These are phyloP conservation scores for Tromatobia lineatoria DNA, from an alignment of 2,888 invertebrate species.

Conservation along the genomic window DNA sequence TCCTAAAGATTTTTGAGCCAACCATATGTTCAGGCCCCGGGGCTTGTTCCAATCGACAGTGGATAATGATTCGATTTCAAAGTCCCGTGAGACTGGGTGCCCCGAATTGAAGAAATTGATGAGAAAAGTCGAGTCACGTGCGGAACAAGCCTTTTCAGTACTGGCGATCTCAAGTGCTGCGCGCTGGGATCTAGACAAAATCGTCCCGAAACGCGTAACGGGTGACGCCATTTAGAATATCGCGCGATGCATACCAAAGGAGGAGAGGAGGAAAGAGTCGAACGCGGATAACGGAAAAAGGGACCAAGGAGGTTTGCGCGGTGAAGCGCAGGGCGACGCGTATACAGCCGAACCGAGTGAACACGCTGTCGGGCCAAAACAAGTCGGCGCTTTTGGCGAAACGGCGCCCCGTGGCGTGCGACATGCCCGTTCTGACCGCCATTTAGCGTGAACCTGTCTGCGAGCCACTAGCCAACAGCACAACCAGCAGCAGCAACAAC, in stretches of 20 bases:
- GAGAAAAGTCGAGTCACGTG: slow-evolving; percentile 63
- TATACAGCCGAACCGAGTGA: slow-evolving; percentile 46
- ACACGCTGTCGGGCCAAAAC: slow-evolving; percentile 53
- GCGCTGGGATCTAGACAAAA: neutral
- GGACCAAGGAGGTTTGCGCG: slow-evolving; percentile 46
- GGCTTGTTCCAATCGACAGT: neutral
- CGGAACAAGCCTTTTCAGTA: slow-evolving; percentile 8
- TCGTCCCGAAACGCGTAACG: slow-evolving; percentile 68
- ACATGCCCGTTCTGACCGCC: slow-evolving; percentile 83
- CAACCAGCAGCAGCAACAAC: slow-evolving; percentile 67
- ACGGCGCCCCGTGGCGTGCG: slow-evolving; percentile 83
- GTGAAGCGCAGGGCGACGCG: slow-evolving; percentile 46
- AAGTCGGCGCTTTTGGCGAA: slow-evolving; percentile 82
- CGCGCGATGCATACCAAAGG: slow-evolving; percentile 71
- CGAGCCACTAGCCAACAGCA: slow-evolving; percentile 63
- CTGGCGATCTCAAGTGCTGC: slow-evolving; percentile 15
- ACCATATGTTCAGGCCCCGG: slow-evolving; percentile 77
- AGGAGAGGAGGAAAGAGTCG: slow-evolving; percentile 24
- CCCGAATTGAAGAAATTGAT: slow-evolving; percentile 41
- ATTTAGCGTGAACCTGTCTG: slow-evolving; percentile 84
- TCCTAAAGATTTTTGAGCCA: slow-evolving; percentile 74
- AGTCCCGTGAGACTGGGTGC: neutral
- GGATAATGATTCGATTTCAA: slow-evolving; percentile 35
- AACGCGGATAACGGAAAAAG: slow-evolving; percentile 65
- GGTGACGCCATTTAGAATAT: slow-evolving; percentile 80